Evolutionary conservation across 2,888 invertebrate genomes (phyloP).

Genomic region (Coelinius sp.): DNA sequence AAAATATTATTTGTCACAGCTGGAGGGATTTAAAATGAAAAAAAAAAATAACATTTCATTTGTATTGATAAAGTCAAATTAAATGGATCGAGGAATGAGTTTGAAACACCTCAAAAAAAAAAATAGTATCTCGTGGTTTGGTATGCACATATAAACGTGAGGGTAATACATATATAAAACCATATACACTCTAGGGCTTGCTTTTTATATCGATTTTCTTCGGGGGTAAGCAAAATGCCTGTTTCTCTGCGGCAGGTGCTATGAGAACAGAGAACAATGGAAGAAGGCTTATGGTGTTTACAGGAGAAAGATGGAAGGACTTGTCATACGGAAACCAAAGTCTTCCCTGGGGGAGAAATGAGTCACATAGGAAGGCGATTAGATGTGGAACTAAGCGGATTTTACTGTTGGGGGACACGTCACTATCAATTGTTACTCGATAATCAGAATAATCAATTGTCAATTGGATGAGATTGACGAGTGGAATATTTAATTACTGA

Average conservation of each 20-base stretch:
- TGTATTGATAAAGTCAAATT: slow-evolving; percentile 16
- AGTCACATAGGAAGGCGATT: slow-evolving; percentile 8
- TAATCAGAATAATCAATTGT: neutral
- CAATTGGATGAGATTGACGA: neutral
- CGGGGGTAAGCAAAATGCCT: slow-evolving; percentile 29
- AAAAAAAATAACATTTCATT: neutral
- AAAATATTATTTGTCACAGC: neutral
- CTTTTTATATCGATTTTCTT: slow-evolving; percentile 41
- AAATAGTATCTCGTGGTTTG: slow-evolving; percentile 36
- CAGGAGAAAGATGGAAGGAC: neutral
- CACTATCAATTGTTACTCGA: neutral
- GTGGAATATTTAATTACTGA: too few relatives aligned
- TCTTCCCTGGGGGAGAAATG: slow-evolving; percentile 11
- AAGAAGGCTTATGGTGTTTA: neutral
- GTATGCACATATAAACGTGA: slow-evolving; percentile 30
- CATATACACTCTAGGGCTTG: slow-evolving; percentile 22
- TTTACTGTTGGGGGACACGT: slow-evolving; percentile 6
- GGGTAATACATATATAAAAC: slow-evolving; percentile 18
- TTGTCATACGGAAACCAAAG: slow-evolving; percentile 9
- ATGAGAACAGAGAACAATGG: slow-evolving; percentile 1
- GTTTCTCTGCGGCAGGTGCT: slow-evolving; percentile 40
- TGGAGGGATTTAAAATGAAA: neutral
- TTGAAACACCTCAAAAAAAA: slow-evolving; percentile 25
- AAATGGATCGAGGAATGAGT: slow-evolving; percentile 17
- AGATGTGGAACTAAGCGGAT: slow-evolving; percentile 12